Base-by-base conservation (phyloP, 2,888 invertebrate species). In the Epistrophe grossulariae region DNA sequence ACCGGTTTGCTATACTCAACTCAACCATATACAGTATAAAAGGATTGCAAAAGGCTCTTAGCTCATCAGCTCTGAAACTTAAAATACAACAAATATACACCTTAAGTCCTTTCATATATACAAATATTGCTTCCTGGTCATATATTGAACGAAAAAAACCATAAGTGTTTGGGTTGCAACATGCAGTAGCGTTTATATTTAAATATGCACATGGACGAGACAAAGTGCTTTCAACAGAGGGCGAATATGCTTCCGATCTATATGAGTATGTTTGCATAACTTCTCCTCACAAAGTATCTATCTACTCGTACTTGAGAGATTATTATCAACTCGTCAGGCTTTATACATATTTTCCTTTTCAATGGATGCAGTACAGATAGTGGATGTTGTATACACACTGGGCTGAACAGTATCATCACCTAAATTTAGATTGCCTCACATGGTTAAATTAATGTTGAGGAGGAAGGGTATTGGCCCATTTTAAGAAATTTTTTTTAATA, bases 251-350 rank as follows among this genome's bases (percentile, higher is more conserved):
- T 38, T 80, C 19, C 64, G 31, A 71, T 79, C 35, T 79, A 62
- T 80, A 66, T 76, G 55, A 70, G 79, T 72, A 66, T 84, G 84
- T 80, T 84, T 84, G 66, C 74, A 66, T 59, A 66, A 80, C 64
- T 43, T 52, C 28, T 70, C 43, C 79, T 38, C 62, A 76, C 28
- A 79, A 76, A 60, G 68, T 66, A 79, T 62, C 74, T 64, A 35
- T 68, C 31, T 62, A 43, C 62, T 62, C 40, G 62, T 68, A 50
- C 68, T 68, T 35, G 28, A 31, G 28, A 45, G 84, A 84, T 80
- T 80, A 80, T 76, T 76, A 84, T 79, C 80, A 79, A 66, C 59
- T 72, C 52, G 66, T 19, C 45, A 66, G 74, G 55, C 64, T 79
- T 74, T 71, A 17, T n/a, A n/a, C n/a, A n/a, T 55, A 50, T 57